Evolutionary conservation across 2,888 invertebrate genomes (phyloP).

Genomic region (Caenorhabditis imperialis): DNA sequence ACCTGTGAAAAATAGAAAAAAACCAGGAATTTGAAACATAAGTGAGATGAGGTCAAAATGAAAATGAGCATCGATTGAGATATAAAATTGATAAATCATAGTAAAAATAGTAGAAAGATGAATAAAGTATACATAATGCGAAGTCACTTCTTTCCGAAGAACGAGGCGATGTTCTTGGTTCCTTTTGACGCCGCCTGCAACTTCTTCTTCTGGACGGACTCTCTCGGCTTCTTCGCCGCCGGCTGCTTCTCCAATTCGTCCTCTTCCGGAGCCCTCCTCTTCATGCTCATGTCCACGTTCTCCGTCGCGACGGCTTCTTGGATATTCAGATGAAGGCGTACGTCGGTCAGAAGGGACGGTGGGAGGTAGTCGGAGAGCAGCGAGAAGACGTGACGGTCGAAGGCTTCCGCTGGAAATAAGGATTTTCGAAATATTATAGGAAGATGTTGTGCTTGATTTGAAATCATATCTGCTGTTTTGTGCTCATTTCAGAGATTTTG

Average conservation of each 20-base stretch:
- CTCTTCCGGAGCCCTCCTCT: slow-evolving; percentile 30
- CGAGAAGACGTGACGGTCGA: slow-evolving; percentile 60
- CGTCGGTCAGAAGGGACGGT: slow-evolving; percentile 4
- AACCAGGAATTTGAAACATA: too few species aligned
- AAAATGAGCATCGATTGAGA: too few species aligned
- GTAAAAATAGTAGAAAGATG: background rate
- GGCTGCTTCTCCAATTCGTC: slow-evolving; percentile 45
- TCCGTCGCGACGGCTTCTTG: slow-evolving; percentile 44
- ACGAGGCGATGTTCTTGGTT: slow-evolving; percentile 65
- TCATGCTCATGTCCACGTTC: slow-evolving; percentile 51
- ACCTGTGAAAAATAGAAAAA: too few species aligned
- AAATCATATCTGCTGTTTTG: too few species aligned
- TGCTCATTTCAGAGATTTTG: too few species aligned
- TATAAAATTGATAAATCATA: too few species aligned
- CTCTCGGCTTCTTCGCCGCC: slow-evolving; percentile 52
- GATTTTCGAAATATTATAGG: slow-evolving; percentile 6
- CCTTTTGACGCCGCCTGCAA: slow-evolving; percentile 70
- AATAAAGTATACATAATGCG: too few species aligned
- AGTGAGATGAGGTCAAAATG: too few species aligned
- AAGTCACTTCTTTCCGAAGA: slow-evolving; percentile 68
- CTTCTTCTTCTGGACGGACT: slow-evolving; percentile 64
- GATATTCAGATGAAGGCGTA: slow-evolving; percentile 49
- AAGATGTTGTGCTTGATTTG: background rate
- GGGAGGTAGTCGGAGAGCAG: slow-evolving; percentile 59
- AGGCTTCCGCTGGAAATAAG: slow-evolving; percentile 50